Base-by-base conservation (phyloP, 1,140 invertebrate species). In the Diuraphis noxia region DNA sequence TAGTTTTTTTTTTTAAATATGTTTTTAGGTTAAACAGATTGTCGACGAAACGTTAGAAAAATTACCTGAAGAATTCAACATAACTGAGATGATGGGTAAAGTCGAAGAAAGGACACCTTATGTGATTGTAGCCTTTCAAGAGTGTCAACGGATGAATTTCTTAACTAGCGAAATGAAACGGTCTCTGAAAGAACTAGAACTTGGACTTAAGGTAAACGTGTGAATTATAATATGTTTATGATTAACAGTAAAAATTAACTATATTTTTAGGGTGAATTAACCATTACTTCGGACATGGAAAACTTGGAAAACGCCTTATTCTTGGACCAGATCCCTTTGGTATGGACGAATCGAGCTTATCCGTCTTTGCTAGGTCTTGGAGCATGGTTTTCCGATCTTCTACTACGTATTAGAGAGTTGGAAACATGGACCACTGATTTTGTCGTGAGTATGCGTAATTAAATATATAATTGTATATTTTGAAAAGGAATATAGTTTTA, bases 251-350 rank as follows among this genome's bases (percentile, higher is more conserved):
- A 63, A 63, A 63, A 63, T n/a, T 30, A 72, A 72, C 6, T 34
- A n/a, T 19, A 72, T 88, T 86, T 49, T 9, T 92, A 97, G 95
- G 98, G 98, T 85, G 98, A 99, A 94, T 94, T 99, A 88, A 99
- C 98, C 5, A 99, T 99, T 92, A 99, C 98, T 4, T 96, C 96
- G 25, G 98, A 98, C 93, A 99, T 99, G 98, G 98, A 99, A 94
- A 96, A 98, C 89, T 94, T 99, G 77, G 97, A 98, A 93, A 98
- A 98, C 94, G 95, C 98, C 5, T 94, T 99, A 79, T 99, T 98
- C 94, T 94, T 99, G 92, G 98, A 99, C 94, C 96, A 97, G 94
- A 97, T 99, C 36, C 98, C 98, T 2, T 95, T 95, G 0, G 95
- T 96, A 79, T 99, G 98, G 98, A 95, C 96, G 4, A 95, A 96